Evolutionary conservation across 1,140 invertebrate genomes (phyloP).

Genomic region (Drosophila guanche): DNA sequence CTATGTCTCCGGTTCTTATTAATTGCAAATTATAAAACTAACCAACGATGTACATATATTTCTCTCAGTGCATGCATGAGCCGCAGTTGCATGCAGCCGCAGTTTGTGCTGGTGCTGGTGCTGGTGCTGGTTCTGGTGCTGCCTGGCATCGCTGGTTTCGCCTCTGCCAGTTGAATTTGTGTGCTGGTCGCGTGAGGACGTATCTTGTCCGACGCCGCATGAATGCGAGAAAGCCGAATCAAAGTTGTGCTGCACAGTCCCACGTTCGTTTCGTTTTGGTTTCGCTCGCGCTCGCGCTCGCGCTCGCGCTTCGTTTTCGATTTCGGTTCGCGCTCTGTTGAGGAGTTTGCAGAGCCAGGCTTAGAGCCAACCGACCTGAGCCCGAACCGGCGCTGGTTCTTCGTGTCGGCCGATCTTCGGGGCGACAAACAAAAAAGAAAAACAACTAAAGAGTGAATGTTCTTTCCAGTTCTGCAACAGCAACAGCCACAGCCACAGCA

Average conservation of each 20-base stretch:
- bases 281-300: conserved; percentile 3
- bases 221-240: conserved; percentile 7
- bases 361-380: no score
- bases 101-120: conserved; percentile 6
- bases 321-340: background rate
- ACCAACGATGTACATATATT: background rate
- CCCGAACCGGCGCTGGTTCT: no score
- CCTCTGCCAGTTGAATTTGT: conserved; percentile 57
- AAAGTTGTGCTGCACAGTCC: background rate
- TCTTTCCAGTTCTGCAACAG: no score
- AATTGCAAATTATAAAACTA: no score
- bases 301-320: conserved; percentile 13
- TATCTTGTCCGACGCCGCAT: conserved; percentile 13
- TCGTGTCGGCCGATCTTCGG: background rate
- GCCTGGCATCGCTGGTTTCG: conserved; percentile 16
- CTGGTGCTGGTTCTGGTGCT: conserved; percentile 13
- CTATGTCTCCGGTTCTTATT: no score
- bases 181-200: conserved; percentile 73
- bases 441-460: no score
- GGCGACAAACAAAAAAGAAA: conserved; percentile 2
- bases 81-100: conserved; percentile 30
- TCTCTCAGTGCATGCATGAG: conserved; percentile 13
- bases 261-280: conserved; percentile 9
- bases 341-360: no score
- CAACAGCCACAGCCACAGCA: background rate